Conservation (phyloP, 2,797 vertebrate genomes). For the Myotis vivesi region DNA sequence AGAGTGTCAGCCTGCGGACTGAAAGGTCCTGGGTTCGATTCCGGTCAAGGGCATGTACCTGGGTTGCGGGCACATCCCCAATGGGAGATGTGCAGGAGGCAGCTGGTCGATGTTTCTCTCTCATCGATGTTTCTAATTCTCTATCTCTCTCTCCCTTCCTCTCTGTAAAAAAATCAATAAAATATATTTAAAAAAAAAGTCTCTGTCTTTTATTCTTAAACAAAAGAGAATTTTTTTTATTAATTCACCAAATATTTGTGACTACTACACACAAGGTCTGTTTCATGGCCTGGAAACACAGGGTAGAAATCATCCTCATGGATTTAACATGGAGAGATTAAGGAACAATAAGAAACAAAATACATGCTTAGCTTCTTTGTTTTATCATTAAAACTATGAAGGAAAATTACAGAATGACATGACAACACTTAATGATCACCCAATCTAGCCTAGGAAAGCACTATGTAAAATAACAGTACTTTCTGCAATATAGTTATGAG, state of each 20-base stretch:
- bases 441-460: neutral
- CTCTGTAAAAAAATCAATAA: no score
- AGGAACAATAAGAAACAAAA: neutral
- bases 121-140: no score
- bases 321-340: neutral
- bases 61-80: no score
- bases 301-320: neutral
- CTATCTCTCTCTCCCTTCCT: no score
- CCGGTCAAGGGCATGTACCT: no score
- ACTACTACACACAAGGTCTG: neutral
- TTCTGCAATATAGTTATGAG: neutral
- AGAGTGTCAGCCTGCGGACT: no score
- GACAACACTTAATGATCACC: neutral
- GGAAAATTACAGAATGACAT: neutral
- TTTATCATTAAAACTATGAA: neutral
- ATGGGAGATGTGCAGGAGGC: no score
- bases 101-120: no score
- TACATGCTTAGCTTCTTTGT: neutral
- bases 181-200: no score
- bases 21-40: no score
- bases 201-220: neutral
- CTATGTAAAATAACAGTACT: neutral
- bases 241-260: neutral
- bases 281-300: neutral
- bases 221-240: neutral